Base-by-base conservation (phyloP, 2,797 vertebrate species). In the Bradypodion ventrale region DNA sequence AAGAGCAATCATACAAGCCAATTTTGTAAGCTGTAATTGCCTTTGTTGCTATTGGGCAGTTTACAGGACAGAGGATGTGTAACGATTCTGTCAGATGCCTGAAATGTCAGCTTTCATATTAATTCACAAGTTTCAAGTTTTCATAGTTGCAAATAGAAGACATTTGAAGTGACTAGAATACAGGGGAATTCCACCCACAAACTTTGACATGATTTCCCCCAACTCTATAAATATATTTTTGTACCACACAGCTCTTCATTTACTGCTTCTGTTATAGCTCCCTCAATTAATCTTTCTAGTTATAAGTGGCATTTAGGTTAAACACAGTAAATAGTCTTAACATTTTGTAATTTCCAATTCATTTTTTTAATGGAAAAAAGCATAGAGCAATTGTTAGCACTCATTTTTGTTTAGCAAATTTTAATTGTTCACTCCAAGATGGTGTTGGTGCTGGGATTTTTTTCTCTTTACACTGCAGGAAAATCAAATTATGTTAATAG, bases 1-100 rank as follows among this genome's bases (percentile, higher is more conserved):
- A 52, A 88, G 90, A 73, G 80, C 83, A 66, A 81, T 74, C 65
- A 52, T 29, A 84, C 86, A 87, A 44, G 82, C 76, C 65, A 56
- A 40, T 68, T 60, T 69, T 69, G 15, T n/a, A 75, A 70, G 40
- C 19, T 49, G 7, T 74, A 66, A 66, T 75, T 80, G 27, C 23
- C 44, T 82, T 15, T 52, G 7, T 1, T 66, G 62, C 8, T 49
- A 32, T 4, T 21, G 35, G 13, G 81, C 25, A 35, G 19, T 37
- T 73, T 40, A 73, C 29, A 35, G 16, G 13, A 9, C 27, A 2
- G 37, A 59, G 40, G 16, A 73, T 19, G 25, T 27, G 25, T 68
- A 66, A 66, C 10, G 7, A 29, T 75, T 21, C 2, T 27, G 5
- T 37, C 46, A 65, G 42, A 65, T 32, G 7, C 23, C 56, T 66